Conservation (phyloP, 2,888 invertebrate species). For the Eilema sororculum region DNA sequence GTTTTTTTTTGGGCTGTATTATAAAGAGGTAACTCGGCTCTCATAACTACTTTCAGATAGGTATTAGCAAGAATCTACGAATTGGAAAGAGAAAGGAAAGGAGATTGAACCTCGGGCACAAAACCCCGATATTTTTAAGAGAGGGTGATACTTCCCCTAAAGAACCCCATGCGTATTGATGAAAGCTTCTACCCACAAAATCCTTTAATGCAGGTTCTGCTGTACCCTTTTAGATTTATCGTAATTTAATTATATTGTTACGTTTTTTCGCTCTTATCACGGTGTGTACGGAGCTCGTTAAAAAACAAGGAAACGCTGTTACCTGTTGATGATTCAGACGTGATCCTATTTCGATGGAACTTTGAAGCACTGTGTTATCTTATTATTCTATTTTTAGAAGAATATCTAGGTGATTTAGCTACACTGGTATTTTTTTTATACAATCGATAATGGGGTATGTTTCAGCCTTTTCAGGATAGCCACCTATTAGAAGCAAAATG, state of each 20-base stretch:
- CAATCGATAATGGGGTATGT: too few relatives aligned
- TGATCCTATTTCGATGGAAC: too few relatives aligned
- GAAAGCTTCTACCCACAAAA: neutral
- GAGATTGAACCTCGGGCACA: neutral
- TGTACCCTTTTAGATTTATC: constrained; percentile 22
- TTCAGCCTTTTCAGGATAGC: too few relatives aligned
- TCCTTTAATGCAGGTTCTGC: constrained; percentile 11
- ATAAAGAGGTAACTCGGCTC: too few relatives aligned
- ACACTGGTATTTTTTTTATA: too few relatives aligned
- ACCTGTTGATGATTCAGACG: neutral
- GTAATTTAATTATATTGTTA: neutral
- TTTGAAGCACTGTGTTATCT: too few relatives aligned
- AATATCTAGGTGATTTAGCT: too few relatives aligned
- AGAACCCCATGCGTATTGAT: neutral
- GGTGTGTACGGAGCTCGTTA: neutral
- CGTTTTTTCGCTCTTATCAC: neutral
- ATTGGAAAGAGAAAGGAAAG: neutral
- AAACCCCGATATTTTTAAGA: neutral
- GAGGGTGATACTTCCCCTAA: neutral
- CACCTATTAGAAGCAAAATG: too few relatives aligned
- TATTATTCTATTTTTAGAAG: too few relatives aligned
- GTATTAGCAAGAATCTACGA: too few relatives aligned
- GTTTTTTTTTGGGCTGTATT: too few relatives aligned
- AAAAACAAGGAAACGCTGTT: neutral
- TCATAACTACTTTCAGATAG: too few relatives aligned